These are phyloP conservation scores for Bombus ignitus DNA, from an alignment of 1,140 invertebrate genomes.

Conservation along the genomic window DNA sequence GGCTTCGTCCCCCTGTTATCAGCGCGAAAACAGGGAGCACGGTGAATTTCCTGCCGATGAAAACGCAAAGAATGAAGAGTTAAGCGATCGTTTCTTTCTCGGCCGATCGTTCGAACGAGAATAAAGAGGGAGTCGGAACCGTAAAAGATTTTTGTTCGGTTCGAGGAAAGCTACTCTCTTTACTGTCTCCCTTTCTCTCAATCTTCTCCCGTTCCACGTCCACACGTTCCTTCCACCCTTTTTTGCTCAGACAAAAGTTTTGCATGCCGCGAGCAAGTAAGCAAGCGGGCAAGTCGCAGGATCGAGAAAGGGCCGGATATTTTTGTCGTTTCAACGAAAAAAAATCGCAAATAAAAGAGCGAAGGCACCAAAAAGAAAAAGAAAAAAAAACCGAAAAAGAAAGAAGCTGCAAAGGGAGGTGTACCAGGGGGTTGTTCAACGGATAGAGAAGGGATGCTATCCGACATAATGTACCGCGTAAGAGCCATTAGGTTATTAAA, in stretches of 20 bases:
- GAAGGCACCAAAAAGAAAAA: slow-evolving; percentile 61
- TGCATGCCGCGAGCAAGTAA: slow-evolving; percentile 51
- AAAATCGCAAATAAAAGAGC: slow-evolving; percentile 65
- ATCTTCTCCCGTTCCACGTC: background rate
- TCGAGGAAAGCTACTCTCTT: slow-evolving; percentile 20
- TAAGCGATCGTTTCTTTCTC: slow-evolving; percentile 63
- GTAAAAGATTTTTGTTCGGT: slow-evolving; percentile 51
- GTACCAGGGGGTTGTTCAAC: background rate
- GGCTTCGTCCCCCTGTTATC: slow-evolving; percentile 5
- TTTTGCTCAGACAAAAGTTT: slow-evolving; percentile 45
- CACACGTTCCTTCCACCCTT: slow-evolving; percentile 44
- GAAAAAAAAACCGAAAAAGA: slow-evolving; percentile 42
- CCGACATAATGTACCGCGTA: slow-evolving; percentile 74
- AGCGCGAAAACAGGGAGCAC: slow-evolving; percentile 28
- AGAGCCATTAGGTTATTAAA: slow-evolving; percentile 83
- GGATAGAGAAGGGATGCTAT: slow-evolving; percentile 56
- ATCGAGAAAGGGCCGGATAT: slow-evolving; percentile 49
- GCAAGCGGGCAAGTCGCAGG: background rate
- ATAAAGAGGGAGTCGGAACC: slow-evolving; percentile 16
- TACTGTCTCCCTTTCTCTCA: background rate
- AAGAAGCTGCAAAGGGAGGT: slow-evolving; percentile 7
- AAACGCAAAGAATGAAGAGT: slow-evolving; percentile 58
- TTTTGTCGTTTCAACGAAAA: slow-evolving; percentile 62
- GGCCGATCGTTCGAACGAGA: slow-evolving; percentile 53
- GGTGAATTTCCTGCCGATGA: slow-evolving; percentile 34